phyloP scores from a whole-genome alignment of 2,797 vertebrate species.

The Macroramphosus scolopax region DNA sequence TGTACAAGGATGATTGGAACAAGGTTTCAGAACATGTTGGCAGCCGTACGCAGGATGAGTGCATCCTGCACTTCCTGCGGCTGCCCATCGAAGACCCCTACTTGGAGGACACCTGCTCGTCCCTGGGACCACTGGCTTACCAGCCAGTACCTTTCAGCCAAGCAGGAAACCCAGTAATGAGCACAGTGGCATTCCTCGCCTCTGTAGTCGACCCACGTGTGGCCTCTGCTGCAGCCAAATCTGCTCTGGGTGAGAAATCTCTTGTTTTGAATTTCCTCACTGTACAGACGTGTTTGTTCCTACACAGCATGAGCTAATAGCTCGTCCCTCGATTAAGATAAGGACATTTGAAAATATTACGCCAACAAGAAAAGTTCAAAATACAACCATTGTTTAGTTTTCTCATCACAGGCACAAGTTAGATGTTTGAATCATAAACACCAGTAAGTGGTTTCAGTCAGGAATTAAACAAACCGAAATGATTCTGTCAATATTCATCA shows the following conservation, averaged over 20 bases:
- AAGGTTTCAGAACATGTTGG: slow-evolving; percentile 97
- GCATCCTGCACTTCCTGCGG: slow-evolving; percentile 93
- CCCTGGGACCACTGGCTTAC: slow-evolving; percentile 89
- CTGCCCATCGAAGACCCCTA: slow-evolving; percentile 96
- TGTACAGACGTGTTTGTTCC: neutral
- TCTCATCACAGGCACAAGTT: no score
- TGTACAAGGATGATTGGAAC: slow-evolving; percentile 99
- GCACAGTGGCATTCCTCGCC: slow-evolving; percentile 94
- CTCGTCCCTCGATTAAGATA: neutral
- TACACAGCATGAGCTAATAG: neutral
- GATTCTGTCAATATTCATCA: no score
- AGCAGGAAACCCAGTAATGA: slow-evolving; percentile 96
- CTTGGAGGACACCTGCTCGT: slow-evolving; percentile 87
- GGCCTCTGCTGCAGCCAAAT: slow-evolving; percentile 92
- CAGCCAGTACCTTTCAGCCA: slow-evolving; percentile 97
- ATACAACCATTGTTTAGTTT: no score
- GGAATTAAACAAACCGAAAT: no score
- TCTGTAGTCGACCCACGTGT: slow-evolving; percentile 95
- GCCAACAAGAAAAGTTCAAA: no score
- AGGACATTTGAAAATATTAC: no score
- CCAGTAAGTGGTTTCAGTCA: no score
- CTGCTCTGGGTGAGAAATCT: slow-evolving; percentile 84
- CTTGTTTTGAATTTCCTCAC: slow-evolving; percentile 2
- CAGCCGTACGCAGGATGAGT: slow-evolving; percentile 94
- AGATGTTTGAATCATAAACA: no score